These are phyloP conservation scores for Achlya flavicornis DNA, from an alignment of 2,888 invertebrate genomes.

Conservation along the genomic window DNA sequence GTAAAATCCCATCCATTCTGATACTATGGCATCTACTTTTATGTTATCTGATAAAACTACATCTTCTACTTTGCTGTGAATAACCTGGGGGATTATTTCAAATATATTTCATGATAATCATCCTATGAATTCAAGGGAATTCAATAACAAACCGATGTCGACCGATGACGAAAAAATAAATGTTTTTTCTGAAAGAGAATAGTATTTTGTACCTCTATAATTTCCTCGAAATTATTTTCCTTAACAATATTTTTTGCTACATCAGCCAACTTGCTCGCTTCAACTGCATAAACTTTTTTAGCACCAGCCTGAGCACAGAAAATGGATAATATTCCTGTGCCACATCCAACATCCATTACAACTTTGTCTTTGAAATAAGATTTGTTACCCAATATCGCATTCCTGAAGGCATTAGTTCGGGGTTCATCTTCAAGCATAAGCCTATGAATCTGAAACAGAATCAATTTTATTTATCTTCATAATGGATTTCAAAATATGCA, in stretches of 20 bases:
- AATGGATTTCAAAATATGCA: background rate
- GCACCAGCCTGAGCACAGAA: conserved; percentile 97
- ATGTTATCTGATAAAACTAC: conserved; percentile 85
- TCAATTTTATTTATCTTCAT: background rate
- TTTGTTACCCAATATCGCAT: conserved; percentile 89
- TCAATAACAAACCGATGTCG: no score
- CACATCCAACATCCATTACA: conserved; percentile 94
- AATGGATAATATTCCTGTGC: conserved; percentile 94
- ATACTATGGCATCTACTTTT: conserved; percentile 94
- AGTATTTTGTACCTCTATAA: conserved; percentile 84
- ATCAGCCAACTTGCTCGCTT: conserved; percentile 89
- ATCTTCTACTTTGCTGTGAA: conserved; percentile 91
- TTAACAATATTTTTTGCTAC: conserved; percentile 86
- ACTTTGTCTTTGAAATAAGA: conserved; percentile 89
- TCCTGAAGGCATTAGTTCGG: conserved; percentile 90
- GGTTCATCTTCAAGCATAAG: conserved; percentile 91
- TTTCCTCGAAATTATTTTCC: conserved; percentile 87
- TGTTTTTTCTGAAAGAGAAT: background rate
- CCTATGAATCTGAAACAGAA: conserved; percentile 87
- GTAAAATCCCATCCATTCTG: conserved; percentile 99
- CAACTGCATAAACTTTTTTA: conserved; percentile 92
- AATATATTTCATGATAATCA: background rate
- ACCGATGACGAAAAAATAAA: no score
- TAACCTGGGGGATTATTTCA: conserved; percentile 78
- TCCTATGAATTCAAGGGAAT: background rate